Conservation (phyloP, 2,113 vertebrate species). For the Eublepharis macularius region DNA sequence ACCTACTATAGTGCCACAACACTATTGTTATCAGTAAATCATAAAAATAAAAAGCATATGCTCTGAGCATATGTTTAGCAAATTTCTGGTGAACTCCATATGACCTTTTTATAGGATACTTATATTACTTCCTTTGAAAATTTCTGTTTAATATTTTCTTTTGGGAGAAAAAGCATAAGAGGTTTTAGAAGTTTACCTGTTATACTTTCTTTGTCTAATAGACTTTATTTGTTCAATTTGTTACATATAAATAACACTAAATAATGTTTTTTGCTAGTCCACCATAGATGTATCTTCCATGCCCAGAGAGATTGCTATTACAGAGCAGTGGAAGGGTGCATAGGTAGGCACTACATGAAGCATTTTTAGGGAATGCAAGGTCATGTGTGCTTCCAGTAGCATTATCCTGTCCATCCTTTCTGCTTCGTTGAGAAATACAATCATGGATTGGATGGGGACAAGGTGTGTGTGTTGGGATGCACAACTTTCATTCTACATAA, state of each 20-base stretch:
- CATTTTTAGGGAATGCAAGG: background rate
- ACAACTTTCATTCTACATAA: background rate
- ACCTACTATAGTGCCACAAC: background rate
- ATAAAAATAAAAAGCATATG: slow-evolving; percentile 56
- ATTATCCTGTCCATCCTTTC: too few species aligned
- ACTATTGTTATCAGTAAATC: slow-evolving; percentile 38
- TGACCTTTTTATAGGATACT: slow-evolving; percentile 41
- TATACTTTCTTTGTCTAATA: background rate
- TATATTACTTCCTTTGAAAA: slow-evolving; percentile 14
- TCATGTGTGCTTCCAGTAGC: background rate
- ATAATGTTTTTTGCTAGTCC: background rate
- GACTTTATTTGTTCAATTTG: too few species aligned
- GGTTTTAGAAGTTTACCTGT: background rate
- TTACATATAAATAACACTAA: background rate
- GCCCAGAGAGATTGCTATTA: background rate
- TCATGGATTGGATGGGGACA: background rate
- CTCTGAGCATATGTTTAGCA: slow-evolving; percentile 54
- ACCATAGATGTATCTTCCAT: background rate
- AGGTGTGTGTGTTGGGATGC: too few species aligned
- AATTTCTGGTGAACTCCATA: slow-evolving; percentile 50
- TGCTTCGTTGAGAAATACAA: too few species aligned
- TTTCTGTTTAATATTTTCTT: background rate
- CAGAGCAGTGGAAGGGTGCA: background rate
- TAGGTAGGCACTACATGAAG: background rate
- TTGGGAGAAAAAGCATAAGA: slow-evolving; percentile 8